phyloP scores from a whole-genome alignment of 1,140 invertebrate species.

The Drosophila arizonae region DNA sequence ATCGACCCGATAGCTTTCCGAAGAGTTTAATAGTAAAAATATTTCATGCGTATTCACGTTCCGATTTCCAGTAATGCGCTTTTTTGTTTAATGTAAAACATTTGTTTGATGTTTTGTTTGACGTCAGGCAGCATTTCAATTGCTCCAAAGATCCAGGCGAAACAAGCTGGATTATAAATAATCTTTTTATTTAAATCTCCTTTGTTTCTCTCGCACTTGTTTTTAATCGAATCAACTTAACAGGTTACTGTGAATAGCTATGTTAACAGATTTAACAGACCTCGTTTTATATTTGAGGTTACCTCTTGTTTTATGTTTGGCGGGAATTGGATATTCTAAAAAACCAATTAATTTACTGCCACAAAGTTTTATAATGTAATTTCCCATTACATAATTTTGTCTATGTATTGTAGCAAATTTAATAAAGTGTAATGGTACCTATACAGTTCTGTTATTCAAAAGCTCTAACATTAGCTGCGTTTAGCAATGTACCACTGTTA shows the following conservation, averaged over 20 bases:
- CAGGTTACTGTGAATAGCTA: constrained; percentile 2
- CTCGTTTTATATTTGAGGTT: background rate
- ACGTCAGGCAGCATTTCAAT: constrained; percentile 22
- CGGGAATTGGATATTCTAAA: too few species aligned
- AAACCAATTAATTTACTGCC: too few species aligned
- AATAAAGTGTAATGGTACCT: too few species aligned
- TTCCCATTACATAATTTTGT: too few species aligned
- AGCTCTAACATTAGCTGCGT: too few species aligned
- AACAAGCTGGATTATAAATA: background rate
- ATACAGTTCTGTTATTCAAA: too few species aligned
- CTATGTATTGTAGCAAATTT: too few species aligned
- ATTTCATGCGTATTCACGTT: background rate
- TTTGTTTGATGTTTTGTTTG: constrained; percentile 19
- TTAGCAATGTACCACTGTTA: too few species aligned
- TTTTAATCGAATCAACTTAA: constrained; percentile 7
- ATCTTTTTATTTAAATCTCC: background rate
- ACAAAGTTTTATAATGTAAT: too few species aligned
- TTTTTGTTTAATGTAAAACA: constrained; percentile 10
- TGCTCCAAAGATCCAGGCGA: constrained; percentile 18
- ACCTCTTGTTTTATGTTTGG: background rate
- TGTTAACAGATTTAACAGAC: background rate
- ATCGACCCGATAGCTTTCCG: background rate
- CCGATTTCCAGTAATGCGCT: background rate
- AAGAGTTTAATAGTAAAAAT: background rate
- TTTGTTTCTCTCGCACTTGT: background rate